Evolutionary conservation across 1,140 invertebrate genomes (phyloP).

Genomic region (Scaptodrosophila lebanonensis): DNA sequence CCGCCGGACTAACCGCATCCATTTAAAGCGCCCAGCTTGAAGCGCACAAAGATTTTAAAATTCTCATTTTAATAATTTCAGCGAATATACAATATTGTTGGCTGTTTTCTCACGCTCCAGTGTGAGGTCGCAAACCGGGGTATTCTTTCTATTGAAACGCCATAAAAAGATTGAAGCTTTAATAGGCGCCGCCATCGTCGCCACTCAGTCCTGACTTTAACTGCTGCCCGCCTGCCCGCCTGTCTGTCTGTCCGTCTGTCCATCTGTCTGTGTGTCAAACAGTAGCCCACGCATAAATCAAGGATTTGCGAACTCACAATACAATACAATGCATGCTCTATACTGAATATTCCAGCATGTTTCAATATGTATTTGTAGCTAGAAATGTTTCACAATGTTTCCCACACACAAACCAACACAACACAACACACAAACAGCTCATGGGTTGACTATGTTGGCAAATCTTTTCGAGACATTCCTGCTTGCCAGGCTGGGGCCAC

Average conservation of each 20-base stretch:
- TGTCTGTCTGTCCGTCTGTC: no score
- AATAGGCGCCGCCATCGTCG: slow-evolving; percentile 61
- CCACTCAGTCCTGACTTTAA: slow-evolving; percentile 9
- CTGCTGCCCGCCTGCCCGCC: no score
- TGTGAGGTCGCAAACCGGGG: slow-evolving; percentile 9
- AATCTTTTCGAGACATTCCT: slow-evolving; percentile 58
- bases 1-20: no score
- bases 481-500: slow-evolving; percentile 21
- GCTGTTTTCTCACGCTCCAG: slow-evolving; percentile 48
- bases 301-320: slow-evolving; percentile 53
- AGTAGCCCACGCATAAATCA: slow-evolving; percentile 71
- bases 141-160: slow-evolving; percentile 73
- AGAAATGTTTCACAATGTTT: slow-evolving; percentile 52
- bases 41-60: no score
- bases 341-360: no score
- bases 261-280: slow-evolving; percentile 56
- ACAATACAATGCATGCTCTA: no score
- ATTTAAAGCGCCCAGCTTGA: no score
- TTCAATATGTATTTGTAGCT: neutral
- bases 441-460: slow-evolving; percentile 38
- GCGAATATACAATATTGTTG: slow-evolving; percentile 29
- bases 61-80: slow-evolving; percentile 64
- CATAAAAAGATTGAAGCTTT: slow-evolving; percentile 71
- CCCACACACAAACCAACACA: slow-evolving; percentile 46
- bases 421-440: slow-evolving; percentile 1